Base-by-base conservation (phyloP, 1,140 invertebrate species). In the Brachionus paranguensis region DNA sequence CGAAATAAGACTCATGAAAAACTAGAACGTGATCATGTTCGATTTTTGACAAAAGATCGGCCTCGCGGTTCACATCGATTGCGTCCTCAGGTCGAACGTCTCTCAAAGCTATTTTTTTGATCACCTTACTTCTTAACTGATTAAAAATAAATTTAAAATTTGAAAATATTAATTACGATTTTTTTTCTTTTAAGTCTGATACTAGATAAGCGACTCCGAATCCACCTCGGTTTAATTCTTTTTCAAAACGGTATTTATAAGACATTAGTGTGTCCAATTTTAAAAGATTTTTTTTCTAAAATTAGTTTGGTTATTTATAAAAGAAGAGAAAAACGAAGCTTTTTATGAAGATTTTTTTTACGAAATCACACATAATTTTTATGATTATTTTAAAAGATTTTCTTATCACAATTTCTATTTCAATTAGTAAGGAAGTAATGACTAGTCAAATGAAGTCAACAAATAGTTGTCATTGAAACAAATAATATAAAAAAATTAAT, bases 1-100 rank as follows among this genome's bases (percentile, higher is more conserved):
- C 88, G 33, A 88, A 86, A 84, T 89, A 89, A 65, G 87, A 88
- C 85, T 89, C 89, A 85, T 87, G 85, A 76, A 88, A 89, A 79
- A 88, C 87, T 29, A 89, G 87, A 85, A 89, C 88, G 76, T 87
- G 47, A 53, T 53, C 17, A 53, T 53, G 47, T 14, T 53, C 47
- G 12, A 53, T 53, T 17, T 17, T 53, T 14, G 47, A 53, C 47
- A 53, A 17, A 53, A 53, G 11, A 5, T 53, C 47, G 47, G 47
- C 47, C 17, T 53, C 47, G 1, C 47, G 47, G 7, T 4, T 17
- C 47, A 53, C 14, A 53, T 14, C 14, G 1, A n/a, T 17, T 6
- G 12, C 17, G 5, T 53, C 47, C 47, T 53, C 47, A 1, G 47
- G 47, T 17, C 17, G 14, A 6, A 53, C 17, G 17, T 53, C 17